These are phyloP conservation scores for Alfaro cultratus DNA, from an alignment of 2,797 vertebrate species.

Conservation along the genomic window DNA sequence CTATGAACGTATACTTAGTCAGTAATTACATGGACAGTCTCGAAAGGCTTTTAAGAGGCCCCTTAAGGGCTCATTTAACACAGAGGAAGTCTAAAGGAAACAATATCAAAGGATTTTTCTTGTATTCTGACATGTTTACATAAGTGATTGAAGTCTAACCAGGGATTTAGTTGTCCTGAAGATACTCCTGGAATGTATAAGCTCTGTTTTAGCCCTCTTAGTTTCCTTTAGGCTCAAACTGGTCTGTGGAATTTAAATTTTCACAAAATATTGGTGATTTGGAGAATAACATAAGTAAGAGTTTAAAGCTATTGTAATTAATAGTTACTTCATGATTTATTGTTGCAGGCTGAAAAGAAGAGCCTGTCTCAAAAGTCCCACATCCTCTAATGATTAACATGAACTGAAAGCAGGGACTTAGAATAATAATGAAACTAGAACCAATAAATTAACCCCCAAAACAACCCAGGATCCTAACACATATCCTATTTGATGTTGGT, in stretches of 20 bases:
- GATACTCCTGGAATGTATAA: slow-evolving; percentile 18
- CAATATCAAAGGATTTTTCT: slow-evolving; percentile 18
- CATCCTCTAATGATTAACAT: neutral
- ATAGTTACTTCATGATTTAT: neutral
- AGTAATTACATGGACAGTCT: slow-evolving; percentile 70
- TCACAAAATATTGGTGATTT: neutral
- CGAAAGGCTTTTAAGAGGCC: slow-evolving; percentile 50
- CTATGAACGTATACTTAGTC: slow-evolving; percentile 73
- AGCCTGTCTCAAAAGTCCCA: neutral
- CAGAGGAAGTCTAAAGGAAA: slow-evolving; percentile 10
- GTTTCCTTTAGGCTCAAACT: slow-evolving; percentile 3
- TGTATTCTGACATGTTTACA: slow-evolving; percentile 15
- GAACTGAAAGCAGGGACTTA: neutral
- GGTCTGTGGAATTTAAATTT: neutral
- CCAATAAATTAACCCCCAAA: neutral
- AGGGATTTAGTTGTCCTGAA: slow-evolving; percentile 23
- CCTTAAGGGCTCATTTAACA: slow-evolving; percentile 45
- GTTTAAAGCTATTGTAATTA: neutral
- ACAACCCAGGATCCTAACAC: neutral
- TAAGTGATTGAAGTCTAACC: slow-evolving; percentile 20
- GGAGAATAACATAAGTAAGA: neutral
- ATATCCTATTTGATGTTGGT: neutral
- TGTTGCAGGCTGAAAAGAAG: neutral
- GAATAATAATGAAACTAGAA: neutral
- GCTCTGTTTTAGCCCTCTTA: slow-evolving; percentile 1